Conservation (phyloP, 2,113 vertebrate genomes). For the Verasper variegatus region DNA sequence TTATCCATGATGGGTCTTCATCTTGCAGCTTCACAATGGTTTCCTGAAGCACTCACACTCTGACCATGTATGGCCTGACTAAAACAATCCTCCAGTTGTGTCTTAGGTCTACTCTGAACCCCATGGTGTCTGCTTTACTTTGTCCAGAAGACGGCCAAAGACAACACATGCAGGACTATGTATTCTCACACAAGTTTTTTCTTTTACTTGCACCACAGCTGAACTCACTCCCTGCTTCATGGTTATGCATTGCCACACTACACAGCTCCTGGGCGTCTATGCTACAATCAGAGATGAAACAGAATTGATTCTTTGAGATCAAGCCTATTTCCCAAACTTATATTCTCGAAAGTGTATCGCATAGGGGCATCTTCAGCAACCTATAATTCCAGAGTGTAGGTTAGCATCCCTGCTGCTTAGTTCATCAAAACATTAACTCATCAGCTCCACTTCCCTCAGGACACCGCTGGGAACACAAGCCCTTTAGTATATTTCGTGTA, state of each 20-base stretch:
- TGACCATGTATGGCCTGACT: slow-evolving; percentile 42
- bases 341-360: neutral
- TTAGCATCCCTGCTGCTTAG: neutral
- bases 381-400: neutral
- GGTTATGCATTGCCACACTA: neutral
- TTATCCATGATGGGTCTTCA: neutral
- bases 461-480: neutral
- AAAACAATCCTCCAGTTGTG: neutral
- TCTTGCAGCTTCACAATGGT: neutral
- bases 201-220: neutral
- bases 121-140: neutral
- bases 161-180: neutral
- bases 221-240: neutral
- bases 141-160: neutral
- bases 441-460: neutral
- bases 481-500: neutral
- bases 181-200: neutral
- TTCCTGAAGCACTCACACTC: neutral
- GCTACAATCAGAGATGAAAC: neutral
- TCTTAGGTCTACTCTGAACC: no score
- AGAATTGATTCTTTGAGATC: neutral
- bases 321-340: neutral
- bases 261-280: neutral
- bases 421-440: neutral
- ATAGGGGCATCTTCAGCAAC: neutral